Percentiles rank a stretch among this genome's conserved stretches.
These are phyloP conservation scores for Excalfactoria chinensis DNA, from an alignment of 2,113 vertebrate genomes.

Conservation along the genomic window DNA sequence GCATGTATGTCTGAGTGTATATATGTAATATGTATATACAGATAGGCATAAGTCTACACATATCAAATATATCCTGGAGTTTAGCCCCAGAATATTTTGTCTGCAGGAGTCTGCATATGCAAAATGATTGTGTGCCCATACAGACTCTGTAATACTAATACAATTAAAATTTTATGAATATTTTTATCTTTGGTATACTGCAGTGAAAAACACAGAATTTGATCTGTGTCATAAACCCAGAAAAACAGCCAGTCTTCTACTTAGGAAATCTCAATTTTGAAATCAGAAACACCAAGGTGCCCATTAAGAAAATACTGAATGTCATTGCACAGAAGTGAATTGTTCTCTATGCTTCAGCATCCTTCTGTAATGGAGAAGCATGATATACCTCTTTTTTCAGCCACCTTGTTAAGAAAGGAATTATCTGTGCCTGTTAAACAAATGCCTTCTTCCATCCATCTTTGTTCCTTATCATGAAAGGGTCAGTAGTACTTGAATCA, in stretches of 20 bases:
- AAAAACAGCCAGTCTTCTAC: slow-evolving; percentile 28
- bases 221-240: slow-evolving; percentile 52
- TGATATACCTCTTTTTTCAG: background rate
- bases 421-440: slow-evolving; percentile 24
- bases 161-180: slow-evolving; percentile 59
- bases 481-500: background rate
- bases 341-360: slow-evolving; percentile 14
- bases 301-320: slow-evolving; percentile 38
- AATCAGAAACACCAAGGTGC: slow-evolving; percentile 34
- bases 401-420: background rate
- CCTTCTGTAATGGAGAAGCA: slow-evolving; percentile 3
- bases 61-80: background rate
- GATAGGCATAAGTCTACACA: background rate
- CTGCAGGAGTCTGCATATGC: background rate
- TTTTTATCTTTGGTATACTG: slow-evolving; percentile 46
- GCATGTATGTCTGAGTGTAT: background rate
- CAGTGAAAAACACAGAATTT: slow-evolving; percentile 40
- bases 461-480: background rate
- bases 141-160: slow-evolving; percentile 28
- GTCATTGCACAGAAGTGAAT: slow-evolving; percentile 3
- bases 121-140: background rate
- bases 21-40: background rate
- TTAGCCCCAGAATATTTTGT: background rate
- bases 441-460: rapidly evolving
- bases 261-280: slow-evolving; percentile 25